These are phyloP conservation scores for Oriolus oriolus DNA, from an alignment of 2,113 vertebrate genomes.

Conservation along the genomic window DNA sequence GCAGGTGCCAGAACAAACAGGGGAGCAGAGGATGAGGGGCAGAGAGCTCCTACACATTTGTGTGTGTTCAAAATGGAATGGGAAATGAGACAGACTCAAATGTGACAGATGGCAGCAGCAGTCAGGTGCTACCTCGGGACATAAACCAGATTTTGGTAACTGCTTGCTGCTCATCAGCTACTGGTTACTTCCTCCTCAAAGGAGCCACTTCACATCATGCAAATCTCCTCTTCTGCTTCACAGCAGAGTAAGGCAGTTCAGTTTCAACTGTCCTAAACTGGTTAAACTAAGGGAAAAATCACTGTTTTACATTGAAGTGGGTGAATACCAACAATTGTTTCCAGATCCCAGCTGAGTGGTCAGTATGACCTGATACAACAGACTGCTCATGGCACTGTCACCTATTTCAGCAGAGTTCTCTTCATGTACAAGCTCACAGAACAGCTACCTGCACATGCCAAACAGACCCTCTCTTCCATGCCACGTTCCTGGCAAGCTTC, in stretches of 20 bases:
- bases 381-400: neutral
- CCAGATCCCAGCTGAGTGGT: neutral
- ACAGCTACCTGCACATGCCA: neutral
- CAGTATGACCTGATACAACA: neutral
- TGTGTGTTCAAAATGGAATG: neutral
- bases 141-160: neutral
- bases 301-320: neutral
- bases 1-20: neutral
- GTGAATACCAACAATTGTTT: neutral
- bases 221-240: neutral
- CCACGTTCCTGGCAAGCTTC: neutral
- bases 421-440: neutral
- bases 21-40: neutral
- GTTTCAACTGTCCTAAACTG: neutral
- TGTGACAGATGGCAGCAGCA: neutral
- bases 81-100: neutral
- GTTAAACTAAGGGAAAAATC: neutral
- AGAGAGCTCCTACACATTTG: neutral
- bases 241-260: neutral
- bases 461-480: neutral
- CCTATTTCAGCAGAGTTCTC: neutral
- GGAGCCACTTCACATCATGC: neutral
- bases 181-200: neutral
- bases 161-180: neutral
- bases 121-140: neutral